Base-by-base conservation (phyloP, 2,113 vertebrate genomes). In the Craseonycteris thonglongyai region DNA sequence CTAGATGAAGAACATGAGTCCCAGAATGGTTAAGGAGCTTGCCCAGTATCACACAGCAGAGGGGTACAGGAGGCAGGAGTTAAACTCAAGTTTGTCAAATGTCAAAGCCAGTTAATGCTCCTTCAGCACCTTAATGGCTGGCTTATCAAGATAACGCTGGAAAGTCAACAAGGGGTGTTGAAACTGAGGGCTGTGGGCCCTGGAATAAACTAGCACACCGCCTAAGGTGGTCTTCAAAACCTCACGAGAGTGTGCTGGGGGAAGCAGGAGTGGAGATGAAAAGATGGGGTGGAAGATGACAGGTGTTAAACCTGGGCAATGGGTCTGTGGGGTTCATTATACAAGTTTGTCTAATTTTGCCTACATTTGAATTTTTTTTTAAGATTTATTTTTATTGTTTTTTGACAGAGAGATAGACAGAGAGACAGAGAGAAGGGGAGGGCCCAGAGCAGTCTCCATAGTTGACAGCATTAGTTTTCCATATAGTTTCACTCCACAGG, bases 161-260 rank as follows among this genome's bases (percentile, higher is more conserved):
- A n/a, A 28, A 88, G 68, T 24, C 30, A 16, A 14, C 0, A 11
- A 84, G 35, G 40, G 47, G n/a, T 61, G 5, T 69, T 28, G 22
- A 28, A 18, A 0, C 45, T 88, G 65, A 83, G 40, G 45, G 47
- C 7, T 83, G 45, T 13, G 54, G 38, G 16, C 63, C 47, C 7
- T 26, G 72, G 76, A 65, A 61, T 49, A 76, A 84, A 94, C 49
- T 19, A 33, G 4, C 19, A 0, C 12, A 35, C 45, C 35, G 33
- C 79, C 59, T 83, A 42, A 42, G 35, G 63, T 71, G 51, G 28
- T 38, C 51, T 88, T 65, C 58, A 61, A 72, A 91, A 33, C 16
- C 14, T 5, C 35, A 3, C 33, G 7, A 3, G 38, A 63, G 47
- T 7, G 14, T 0, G 0, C 3, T 5, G 8, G 15, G 58, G 38